Base-by-base conservation (phyloP, 2,113 vertebrate species). In the Cheirogaleus medius region DNA sequence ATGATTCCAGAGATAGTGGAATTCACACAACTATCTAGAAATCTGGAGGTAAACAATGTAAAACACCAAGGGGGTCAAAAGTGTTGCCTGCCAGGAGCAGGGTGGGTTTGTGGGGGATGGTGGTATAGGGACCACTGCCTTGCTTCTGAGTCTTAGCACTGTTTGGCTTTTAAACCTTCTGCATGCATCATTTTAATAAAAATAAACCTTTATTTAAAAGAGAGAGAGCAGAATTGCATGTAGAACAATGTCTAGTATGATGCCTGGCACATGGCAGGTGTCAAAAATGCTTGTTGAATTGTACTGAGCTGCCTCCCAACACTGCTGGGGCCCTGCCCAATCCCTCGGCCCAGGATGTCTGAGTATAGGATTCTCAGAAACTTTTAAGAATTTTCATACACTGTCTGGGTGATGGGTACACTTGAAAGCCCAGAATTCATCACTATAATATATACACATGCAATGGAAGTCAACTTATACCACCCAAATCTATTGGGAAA, bases 21-120 rank as follows among this genome's bases (percentile, higher is more conserved):
- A 71, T 37, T 39, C 42, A 80, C 54, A 52, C 11, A 74, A 44
- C 87, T 54, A 74, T 27, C 47, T 78, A 60, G 71, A 94, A 94
- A 81, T 82, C 56, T 82, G 69, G 44, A 89, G 42, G 47, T 37
- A 69, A 85, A 77, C 52, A 66, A 47, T 37, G 49, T 20, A 52
- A 64, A 88, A 37, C 47, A 44, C 25, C 39, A 73, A 76, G 44
- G 85, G 39, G 23, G 14, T 0, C 29, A 37, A 73, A 58, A 23
- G 60, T 60, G 7, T 49, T 90, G 25, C 29, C 54, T 39, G 0
- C 11, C n/a, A 93, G 68, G 83, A 83, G n/a, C 14, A 56, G 21
- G 34, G 18, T 74, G 76, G 20, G 3, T 49, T 81, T 77, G 25
- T 5, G 27, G 78, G 52, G 49, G 11, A 34, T 20, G 21, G 6